Percentiles rank a stretch among this genome's conserved stretches.
Conservation (phyloP, 1,140 invertebrate genomes). For the Amyelois transitella region DNA sequence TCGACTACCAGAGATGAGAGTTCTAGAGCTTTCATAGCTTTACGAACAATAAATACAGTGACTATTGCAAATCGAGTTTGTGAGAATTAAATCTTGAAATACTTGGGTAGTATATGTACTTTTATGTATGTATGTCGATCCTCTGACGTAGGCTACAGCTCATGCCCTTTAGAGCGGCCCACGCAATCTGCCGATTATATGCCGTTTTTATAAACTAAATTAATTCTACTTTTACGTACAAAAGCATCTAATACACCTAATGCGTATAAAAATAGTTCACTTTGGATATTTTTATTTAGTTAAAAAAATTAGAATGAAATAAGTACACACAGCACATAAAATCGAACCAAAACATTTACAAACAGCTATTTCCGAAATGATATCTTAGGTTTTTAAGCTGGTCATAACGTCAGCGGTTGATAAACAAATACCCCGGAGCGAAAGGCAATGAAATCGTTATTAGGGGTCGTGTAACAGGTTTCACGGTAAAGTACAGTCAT, state of each 20-base stretch:
- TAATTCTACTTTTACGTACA: slow-evolving; percentile 6
- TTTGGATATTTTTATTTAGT: no score
- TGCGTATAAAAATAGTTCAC: no score
- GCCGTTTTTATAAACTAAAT: slow-evolving; percentile 11
- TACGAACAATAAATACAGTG: no score
- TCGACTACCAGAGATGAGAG: no score
- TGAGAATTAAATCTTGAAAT: not conserved
- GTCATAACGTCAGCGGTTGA: no score
- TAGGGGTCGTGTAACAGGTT: slow-evolving; percentile 44
- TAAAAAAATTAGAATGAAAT: no score
- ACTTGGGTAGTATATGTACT: slow-evolving; percentile 7
- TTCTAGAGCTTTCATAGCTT: no score
- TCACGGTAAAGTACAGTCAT: slow-evolving; percentile 21
- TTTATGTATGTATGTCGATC: slow-evolving; percentile 28
- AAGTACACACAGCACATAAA: no score
- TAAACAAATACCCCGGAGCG: slow-evolving; percentile 41
- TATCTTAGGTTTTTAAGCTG: no score
- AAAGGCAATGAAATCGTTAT: slow-evolving; percentile 33
- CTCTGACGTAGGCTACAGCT: slow-evolving; percentile 57
- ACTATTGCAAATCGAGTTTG: not conserved
- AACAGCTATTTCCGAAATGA: no score
- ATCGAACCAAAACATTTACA: no score
- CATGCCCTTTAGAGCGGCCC: slow-evolving; percentile 52
- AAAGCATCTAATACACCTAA: no score
- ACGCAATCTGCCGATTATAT: slow-evolving; percentile 34